Percentiles rank a stretch among this genome's conserved stretches.
phyloP scores from a whole-genome alignment of 2,797 vertebrate genomes.

The Delichon dasypus region DNA sequence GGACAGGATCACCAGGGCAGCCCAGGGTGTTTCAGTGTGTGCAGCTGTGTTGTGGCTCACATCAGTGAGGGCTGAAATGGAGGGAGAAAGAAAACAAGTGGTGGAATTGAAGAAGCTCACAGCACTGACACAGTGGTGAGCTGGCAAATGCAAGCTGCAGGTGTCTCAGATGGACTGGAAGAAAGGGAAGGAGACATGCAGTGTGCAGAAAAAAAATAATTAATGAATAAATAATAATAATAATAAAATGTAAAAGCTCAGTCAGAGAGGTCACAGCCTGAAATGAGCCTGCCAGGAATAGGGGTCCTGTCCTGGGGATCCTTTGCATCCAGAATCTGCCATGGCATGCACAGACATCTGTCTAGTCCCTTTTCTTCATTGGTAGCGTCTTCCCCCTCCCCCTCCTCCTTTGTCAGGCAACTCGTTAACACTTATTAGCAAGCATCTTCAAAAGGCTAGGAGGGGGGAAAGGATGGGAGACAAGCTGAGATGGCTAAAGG shows the following conservation, averaged over 20 bases:
- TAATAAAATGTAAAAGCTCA: background rate
- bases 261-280: background rate
- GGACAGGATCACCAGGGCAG: background rate
- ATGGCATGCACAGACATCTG: background rate
- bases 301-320: background rate
- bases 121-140: background rate
- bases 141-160: background rate
- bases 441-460: conserved; percentile 63
- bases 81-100: too few species aligned
- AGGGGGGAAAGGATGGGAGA: conserved; percentile 25
- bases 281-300: background rate
- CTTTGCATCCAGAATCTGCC: background rate
- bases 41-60: background rate
- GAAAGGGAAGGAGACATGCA: background rate
- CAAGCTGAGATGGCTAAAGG: conserved; percentile 58
- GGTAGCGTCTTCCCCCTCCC: background rate
- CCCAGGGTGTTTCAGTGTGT: background rate
- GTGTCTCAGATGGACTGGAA: background rate
- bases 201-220: background rate
- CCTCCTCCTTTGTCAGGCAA: conserved; percentile 55
- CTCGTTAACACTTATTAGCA: conserved; percentile 69
- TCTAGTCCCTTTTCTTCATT: conserved; percentile 43
- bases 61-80: background rate
- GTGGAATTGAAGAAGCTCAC: background rate
- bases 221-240: background rate